Evolutionary conservation across 2,113 vertebrate genomes (phyloP), one percentile per base, ranked within the genome.

Genomic region (Romanogobio albipinnatus): DNA sequence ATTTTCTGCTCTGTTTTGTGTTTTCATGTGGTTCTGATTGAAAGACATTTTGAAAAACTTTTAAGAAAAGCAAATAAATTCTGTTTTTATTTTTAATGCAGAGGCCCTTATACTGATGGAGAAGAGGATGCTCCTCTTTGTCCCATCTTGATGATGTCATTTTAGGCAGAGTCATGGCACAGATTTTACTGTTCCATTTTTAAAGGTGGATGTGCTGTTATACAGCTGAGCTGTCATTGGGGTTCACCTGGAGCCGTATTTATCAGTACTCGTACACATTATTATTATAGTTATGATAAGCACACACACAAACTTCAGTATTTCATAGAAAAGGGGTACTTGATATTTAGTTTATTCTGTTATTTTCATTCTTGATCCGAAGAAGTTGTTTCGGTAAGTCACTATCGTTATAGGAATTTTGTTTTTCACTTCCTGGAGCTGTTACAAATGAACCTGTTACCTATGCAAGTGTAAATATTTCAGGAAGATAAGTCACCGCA

Each of bases 401-500:
- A 76, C 47, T 3, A 19, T 19, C 24, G 17, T 51, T n/a, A 58
- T 36, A 19, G 36, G 0, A 36, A n/a, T 19, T 59, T 59, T n/a
- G 17, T 11, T 39, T 58, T 22, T n/a, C 29, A n/a, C 22, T 74
- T 56, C 22, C 15, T 58, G 47, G 22, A 58, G 33, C 9, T 71
- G 36, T 43, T 71, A 43, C 19, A 71, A 39, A 43, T 71, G 36
- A 71, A 71, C 19, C 36, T 76, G 74, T 76, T 76, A 53, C 33
- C 13, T 49, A 2, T 61, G 19, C 53, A 56, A 22, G 76, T 84
- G 84, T 88, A 86, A 90, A 91, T 91, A 89, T 92, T 91, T 92
- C 81, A 91, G 86, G 7, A 74, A 76, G 79, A 26, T 83, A 51
- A 58, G 56, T 51, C 76, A 84, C 19, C 86, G 82, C 86, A 82